Conservation (phyloP, 1,140 invertebrate species). For the Dendroctonus ponderosae region DNA sequence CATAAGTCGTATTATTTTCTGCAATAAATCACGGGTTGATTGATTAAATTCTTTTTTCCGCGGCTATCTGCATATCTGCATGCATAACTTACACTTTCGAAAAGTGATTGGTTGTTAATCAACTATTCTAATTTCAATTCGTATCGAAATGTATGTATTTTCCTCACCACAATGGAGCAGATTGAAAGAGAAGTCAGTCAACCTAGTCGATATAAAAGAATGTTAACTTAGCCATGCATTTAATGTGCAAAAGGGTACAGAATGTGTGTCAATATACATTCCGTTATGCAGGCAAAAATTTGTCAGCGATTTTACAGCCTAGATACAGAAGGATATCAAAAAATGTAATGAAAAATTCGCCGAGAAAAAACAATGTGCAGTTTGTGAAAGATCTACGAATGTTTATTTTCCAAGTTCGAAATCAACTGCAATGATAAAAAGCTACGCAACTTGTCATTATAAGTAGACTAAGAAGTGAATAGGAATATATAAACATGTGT, state of each 20-base stretch:
- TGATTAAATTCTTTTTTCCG: too few species aligned
- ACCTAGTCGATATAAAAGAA: not conserved
- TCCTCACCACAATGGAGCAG: too few species aligned
- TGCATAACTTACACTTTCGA: too few species aligned
- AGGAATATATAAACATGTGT: constrained; percentile 26
- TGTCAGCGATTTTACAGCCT: constrained; percentile 29
- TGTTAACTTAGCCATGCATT: constrained; percentile 47
- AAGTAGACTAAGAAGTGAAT: constrained; percentile 10
- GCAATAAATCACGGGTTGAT: too few species aligned
- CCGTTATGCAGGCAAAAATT: constrained; percentile 45
- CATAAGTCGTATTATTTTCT: too few species aligned
- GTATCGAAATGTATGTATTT: too few species aligned
- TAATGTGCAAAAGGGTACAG: constrained; percentile 50
- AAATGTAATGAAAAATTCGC: constrained; percentile 15
- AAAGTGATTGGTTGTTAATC: too few species aligned
- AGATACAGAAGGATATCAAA: constrained; percentile 14
- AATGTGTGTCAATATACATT: constrained; percentile 50
- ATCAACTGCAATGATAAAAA: constrained; percentile 16
- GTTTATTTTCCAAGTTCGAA: constrained; percentile 15
- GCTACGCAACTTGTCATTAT: constrained; percentile 19
- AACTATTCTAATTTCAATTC: too few species aligned
- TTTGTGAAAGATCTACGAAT: constrained; percentile 29
- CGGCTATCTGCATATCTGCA: too few species aligned
- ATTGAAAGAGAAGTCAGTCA: too few species aligned
- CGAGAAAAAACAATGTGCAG: constrained; percentile 24